Conservation (phyloP, 2,113 vertebrate species). For the Silurus asotus region DNA sequence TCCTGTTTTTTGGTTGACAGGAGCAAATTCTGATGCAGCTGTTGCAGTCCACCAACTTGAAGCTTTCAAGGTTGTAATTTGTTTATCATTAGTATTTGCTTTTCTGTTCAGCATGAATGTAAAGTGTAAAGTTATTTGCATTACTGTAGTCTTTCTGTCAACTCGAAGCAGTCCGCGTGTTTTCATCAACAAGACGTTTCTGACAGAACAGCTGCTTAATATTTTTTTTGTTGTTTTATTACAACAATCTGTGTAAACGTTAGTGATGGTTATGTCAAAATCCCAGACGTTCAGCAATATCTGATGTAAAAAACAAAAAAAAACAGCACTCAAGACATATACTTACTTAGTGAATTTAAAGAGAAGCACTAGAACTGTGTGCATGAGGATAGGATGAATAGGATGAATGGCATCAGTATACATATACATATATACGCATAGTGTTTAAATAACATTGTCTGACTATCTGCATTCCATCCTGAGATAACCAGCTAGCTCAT, state of each 20-base stretch:
- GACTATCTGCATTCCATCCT: slow-evolving; percentile 69
- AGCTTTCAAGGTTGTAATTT: not conserved
- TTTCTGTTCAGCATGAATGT: not conserved
- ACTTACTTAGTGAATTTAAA: not conserved
- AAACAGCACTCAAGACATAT: not conserved
- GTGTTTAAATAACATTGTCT: not conserved
- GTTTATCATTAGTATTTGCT: not conserved
- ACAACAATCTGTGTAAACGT: not conserved
- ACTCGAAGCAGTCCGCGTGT: not conserved
- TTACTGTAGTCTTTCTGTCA: not conserved
- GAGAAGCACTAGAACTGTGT: not conserved
- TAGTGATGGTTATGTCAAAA: not conserved
- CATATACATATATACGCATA: no score
- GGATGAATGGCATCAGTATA: no score
- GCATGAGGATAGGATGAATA: no score
- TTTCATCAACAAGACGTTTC: not conserved
- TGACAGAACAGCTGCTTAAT: not conserved
- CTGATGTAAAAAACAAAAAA: not conserved
- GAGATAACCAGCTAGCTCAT: slow-evolving; percentile 75
- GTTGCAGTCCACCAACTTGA: not conserved
- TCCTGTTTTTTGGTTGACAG: not conserved
- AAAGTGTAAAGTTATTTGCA: not conserved
- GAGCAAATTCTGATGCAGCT: not conserved
- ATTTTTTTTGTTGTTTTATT: not conserved
- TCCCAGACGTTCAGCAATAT: not conserved